These are phyloP conservation scores for Cyclura pinguis DNA, from an alignment of 2,797 vertebrate genomes.

Conservation along the genomic window DNA sequence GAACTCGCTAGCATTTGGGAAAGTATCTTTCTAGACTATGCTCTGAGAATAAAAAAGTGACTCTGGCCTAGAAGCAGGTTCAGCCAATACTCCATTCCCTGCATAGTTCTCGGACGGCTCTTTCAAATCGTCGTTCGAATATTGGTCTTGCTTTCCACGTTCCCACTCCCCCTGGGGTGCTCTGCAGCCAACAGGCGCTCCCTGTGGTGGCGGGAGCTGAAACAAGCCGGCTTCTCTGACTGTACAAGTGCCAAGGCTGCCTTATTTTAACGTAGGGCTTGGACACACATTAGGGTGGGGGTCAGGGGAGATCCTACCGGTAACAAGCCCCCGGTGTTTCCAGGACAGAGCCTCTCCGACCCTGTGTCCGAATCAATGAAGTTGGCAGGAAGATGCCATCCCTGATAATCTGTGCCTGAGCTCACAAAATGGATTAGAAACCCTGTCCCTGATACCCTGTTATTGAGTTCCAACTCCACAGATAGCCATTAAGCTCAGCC, in stretches of 20 bases:
- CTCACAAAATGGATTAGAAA: background rate
- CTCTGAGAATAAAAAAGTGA: background rate
- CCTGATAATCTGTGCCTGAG: background rate
- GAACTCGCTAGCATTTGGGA: background rate
- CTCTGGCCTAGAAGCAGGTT: background rate
- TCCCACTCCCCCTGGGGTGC: background rate
- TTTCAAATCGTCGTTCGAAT: too few species aligned
- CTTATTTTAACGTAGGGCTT: background rate
- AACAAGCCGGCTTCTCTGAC: background rate
- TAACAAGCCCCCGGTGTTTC: too few species aligned
- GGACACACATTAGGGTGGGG: background rate
- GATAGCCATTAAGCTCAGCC: background rate
- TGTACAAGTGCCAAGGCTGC: too few species aligned
- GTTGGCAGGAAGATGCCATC: background rate
- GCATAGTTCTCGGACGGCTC: background rate
- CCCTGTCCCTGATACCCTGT: constrained; percentile 39
- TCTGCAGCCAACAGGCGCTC: background rate
- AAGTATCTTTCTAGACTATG: background rate
- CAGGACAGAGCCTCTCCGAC: background rate
- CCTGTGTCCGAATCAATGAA: background rate
- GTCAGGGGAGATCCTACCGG: background rate
- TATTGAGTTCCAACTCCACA: background rate
- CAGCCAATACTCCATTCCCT: background rate
- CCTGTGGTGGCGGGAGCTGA: background rate
- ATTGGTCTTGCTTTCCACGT: background rate